Base-by-base conservation (phyloP, 2,888 invertebrate genomes). In the Rugalucina vietnamica region DNA sequence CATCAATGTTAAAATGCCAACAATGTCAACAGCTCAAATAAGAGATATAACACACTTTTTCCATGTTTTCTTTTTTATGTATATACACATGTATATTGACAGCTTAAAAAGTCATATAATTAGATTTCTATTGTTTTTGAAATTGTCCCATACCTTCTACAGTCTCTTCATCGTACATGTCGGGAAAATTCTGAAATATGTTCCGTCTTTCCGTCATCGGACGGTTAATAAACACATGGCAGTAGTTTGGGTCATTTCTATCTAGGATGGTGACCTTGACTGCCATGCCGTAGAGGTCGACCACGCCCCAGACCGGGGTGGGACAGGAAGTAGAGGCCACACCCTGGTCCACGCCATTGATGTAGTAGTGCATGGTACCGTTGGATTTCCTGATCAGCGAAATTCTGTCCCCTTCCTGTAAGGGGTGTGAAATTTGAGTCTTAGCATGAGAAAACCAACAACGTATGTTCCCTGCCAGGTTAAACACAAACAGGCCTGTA, bases 291-390 rank as follows among this genome's bases (percentile, higher is more conserved):
- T 99, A 99, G 1, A 99, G 96, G 95, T 99, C 99, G 50, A 99
- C 97, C 37, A 98, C 98, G 5, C 98, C 98, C 98, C 98, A 99
- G 2, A 98, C 97, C 65, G 97, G 96, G 39, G 96, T 95, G 0
- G 97, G 97, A 0, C 98, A 97, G 91, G 97, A 96, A 43, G 97
- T 97, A 0, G 97, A 97, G 0, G 99, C 99, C 27, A 98, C 96
- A 0, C 99, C 98, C 95, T 99, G 98, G 88, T 94, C 94, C 54
- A 93, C 90, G 0, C 98, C 98, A 92, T 99, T 99, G 89, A 99
- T 98, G 93, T 97, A 98, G 94, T 98, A 99, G 94, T 98, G 98
- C 50, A 99, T 96, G 94, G 97, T 97, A 0, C 98, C 98, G 93
- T 97, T 97, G 1, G 96, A 95, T 94, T 97, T 97, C 70, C 98